Percentiles rank a stretch among this genome's conserved stretches.
Evolutionary conservation across 2,113 vertebrate genomes (phyloP).

Genomic region (Ramphastos sulfuratus): DNA sequence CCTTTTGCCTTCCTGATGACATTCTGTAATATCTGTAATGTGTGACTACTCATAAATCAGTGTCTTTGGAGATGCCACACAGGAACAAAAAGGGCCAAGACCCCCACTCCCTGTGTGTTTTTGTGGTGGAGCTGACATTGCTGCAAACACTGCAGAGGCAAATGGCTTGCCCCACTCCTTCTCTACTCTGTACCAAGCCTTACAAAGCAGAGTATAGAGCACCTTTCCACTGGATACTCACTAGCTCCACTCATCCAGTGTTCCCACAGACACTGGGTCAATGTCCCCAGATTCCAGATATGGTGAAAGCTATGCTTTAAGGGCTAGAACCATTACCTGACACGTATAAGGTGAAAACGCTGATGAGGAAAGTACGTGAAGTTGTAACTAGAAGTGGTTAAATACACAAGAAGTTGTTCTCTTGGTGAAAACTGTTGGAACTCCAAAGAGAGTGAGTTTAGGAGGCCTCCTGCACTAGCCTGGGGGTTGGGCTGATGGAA

Average conservation of each 20-base stretch:
- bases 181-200: background rate
- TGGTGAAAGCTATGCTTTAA: background rate
- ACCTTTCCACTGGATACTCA: background rate
- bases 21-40: background rate
- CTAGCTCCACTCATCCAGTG: background rate
- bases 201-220: background rate
- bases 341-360: background rate
- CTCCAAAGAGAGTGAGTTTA: background rate
- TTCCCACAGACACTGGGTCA: background rate
- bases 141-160: background rate
- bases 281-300: background rate
- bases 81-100: background rate
- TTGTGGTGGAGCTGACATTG: background rate
- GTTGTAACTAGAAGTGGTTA: background rate
- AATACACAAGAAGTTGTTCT: background rate
- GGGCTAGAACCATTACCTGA: background rate
- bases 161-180: background rate
- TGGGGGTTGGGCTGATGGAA: background rate
- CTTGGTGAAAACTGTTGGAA: background rate
- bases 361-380: background rate
- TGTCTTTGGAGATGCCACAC: background rate
- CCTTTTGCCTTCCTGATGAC: background rate
- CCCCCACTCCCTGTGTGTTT: background rate
- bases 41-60: background rate
- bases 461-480: too few relatives aligned